These are phyloP conservation scores for Scophthalmus maximus DNA, from an alignment of 2,113 vertebrate species.

Conservation along the genomic window DNA sequence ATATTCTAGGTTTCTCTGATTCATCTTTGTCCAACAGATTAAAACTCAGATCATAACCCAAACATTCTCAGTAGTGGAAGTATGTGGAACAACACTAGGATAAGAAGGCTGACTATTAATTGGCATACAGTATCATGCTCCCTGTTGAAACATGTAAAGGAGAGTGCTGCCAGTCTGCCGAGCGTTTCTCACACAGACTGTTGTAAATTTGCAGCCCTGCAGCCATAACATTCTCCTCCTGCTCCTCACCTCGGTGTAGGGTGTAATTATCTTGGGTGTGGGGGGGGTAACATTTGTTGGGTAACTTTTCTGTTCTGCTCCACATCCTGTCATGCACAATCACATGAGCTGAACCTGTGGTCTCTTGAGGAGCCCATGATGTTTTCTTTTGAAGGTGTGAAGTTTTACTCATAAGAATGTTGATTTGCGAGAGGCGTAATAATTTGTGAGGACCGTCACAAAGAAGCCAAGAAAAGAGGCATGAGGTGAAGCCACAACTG, in stretches of 20 bases:
- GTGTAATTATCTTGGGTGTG: conserved; percentile 64
- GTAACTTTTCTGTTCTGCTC: conserved; percentile 40
- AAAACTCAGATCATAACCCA: background rate
- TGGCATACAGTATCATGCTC: background rate
- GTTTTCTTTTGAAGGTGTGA: conserved; percentile 6
- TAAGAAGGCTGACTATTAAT: conserved; percentile 32
- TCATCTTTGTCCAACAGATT: background rate
- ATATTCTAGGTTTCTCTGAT: background rate
- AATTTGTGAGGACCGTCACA: background rate
- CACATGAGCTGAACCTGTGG: conserved; percentile 11
- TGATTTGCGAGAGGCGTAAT: background rate
- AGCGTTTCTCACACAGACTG: conserved; percentile 48
- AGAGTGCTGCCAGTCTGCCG: conserved; percentile 33
- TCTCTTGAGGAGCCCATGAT: background rate
- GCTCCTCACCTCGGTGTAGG: conserved; percentile 55
- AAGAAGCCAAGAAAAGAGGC: conserved; percentile 1
- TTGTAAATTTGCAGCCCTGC: conserved; percentile 60
- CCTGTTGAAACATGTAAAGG: conserved; percentile 42
- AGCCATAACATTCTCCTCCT: conserved; percentile 63
- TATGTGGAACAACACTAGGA: conserved; percentile 8
- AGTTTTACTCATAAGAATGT: background rate
- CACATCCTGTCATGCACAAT: conserved; percentile 23
- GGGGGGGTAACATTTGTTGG: conserved; percentile 65
- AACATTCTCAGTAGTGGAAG: background rate
- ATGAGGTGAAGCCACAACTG: conserved; percentile 16